A percentile compares a stretch with the other conserved stretches of the same genome.
Evolutionary conservation across 2,113 vertebrate species (phyloP).

Genomic region (Mesoclemmys tuberculata): DNA sequence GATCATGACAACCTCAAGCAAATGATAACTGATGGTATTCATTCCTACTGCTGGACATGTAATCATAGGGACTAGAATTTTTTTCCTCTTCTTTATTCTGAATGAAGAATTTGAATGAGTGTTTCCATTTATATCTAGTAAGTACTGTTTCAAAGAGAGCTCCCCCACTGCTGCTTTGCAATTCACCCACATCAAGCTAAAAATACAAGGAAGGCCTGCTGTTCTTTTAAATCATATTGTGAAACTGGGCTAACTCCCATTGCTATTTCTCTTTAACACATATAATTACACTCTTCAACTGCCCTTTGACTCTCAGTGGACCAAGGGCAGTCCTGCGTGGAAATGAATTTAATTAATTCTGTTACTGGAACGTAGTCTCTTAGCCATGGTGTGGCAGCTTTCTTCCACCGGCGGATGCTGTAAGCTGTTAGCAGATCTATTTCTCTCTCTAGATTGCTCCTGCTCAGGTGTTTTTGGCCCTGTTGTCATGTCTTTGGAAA

Average conservation of each 20-base stretch:
- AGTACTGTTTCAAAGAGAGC: constrained; percentile 57
- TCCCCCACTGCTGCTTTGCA: constrained; percentile 21
- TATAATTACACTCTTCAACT: constrained; percentile 75
- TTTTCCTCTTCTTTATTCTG: constrained; percentile 11
- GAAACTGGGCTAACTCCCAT: constrained; percentile 37
- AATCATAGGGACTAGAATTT: background rate
- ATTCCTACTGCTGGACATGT: background rate
- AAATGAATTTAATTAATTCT: constrained; percentile 79
- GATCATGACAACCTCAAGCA: constrained; percentile 34
- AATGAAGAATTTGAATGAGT: constrained; percentile 51
- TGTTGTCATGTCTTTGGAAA: background rate
- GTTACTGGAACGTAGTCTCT: constrained; percentile 54
- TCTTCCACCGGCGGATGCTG: constrained; percentile 52
- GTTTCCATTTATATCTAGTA: constrained; percentile 67
- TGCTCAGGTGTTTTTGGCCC: background rate
- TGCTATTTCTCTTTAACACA: constrained; percentile 71
- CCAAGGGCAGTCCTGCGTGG: constrained; percentile 62
- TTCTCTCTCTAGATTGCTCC: constrained; percentile 17
- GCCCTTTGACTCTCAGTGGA: constrained; percentile 73
- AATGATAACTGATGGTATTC: background rate
- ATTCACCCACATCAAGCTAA: constrained; percentile 66
- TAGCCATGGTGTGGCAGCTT: constrained; percentile 53
- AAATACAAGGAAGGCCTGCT: constrained; percentile 64
- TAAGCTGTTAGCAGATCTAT: constrained; percentile 15
- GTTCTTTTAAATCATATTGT: constrained; percentile 65